Evolutionary conservation across 1,140 invertebrate genomes (phyloP).

Genomic region (Brachionus sp.): DNA sequence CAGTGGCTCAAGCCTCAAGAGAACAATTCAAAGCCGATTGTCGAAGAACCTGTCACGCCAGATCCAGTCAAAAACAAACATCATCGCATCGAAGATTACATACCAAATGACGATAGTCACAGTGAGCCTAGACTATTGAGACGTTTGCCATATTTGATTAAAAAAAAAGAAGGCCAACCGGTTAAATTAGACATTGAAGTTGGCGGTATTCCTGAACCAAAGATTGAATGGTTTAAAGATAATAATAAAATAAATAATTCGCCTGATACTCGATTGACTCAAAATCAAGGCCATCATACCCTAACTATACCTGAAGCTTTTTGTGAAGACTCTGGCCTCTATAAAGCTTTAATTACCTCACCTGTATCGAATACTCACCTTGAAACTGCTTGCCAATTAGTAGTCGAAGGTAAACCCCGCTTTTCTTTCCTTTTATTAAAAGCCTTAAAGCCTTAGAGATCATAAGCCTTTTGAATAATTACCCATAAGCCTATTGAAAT

Average conservation of each 20-base stretch:
- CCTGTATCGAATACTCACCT: conserved; percentile 20
- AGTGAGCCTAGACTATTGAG: background rate
- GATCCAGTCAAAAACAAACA: background rate
- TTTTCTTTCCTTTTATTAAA: background rate
- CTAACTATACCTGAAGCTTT: conserved; percentile 86
- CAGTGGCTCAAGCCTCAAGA: background rate
- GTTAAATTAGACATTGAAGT: conserved; percentile 23
- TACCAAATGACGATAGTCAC: background rate
- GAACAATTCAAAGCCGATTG: background rate
- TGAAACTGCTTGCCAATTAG: conserved; percentile 21
- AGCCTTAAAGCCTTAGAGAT: too few relatives aligned
- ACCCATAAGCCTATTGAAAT: background rate
- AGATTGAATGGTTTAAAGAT: conserved; percentile 29
- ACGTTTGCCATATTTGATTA: background rate
- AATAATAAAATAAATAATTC: background rate
- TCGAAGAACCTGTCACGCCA: conserved; percentile 10
- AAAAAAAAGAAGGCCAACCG: conserved; percentile 34
- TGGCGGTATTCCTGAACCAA: background rate
- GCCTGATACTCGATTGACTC: background rate
- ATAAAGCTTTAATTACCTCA: conserved; percentile 56
- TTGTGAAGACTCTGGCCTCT: conserved; percentile 85
- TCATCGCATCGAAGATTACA: background rate
- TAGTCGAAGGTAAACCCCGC: conserved; percentile 14
- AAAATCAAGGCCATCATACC: conserved; percentile 64
- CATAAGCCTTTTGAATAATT: too few relatives aligned